phyloP scores from a whole-genome alignment of 2,888 invertebrate species.

The Lithophane socia region DNA sequence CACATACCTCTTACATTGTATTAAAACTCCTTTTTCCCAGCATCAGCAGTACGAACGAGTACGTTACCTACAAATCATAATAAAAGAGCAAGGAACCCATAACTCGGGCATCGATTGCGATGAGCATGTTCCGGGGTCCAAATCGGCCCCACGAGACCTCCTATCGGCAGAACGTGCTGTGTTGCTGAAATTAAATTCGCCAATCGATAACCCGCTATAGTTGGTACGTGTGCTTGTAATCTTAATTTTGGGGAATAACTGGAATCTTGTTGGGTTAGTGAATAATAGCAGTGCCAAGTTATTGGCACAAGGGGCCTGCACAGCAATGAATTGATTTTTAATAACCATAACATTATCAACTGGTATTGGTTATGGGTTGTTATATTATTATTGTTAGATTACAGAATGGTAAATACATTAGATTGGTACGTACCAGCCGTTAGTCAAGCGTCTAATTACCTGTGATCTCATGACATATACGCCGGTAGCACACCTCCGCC shows the following conservation, averaged over 20 bases:
- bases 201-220: slow-evolving; percentile 71
- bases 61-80: slow-evolving; percentile 65
- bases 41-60: slow-evolving; percentile 39
- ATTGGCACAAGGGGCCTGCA: too few species aligned
- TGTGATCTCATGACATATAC: too few species aligned
- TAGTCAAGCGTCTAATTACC: too few species aligned
- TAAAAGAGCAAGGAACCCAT: slow-evolving; percentile 62
- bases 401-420: background rate
- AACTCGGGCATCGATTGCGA: slow-evolving; percentile 67
- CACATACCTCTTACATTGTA: slow-evolving; percentile 9
- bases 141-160: slow-evolving; percentile 73
- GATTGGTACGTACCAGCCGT: too few species aligned
- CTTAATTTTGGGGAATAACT: slow-evolving; percentile 29
- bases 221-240: slow-evolving; percentile 35
- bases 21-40: slow-evolving; percentile 29
- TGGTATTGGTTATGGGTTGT: too few species aligned
- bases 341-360: background rate
- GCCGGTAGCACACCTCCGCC: too few species aligned
- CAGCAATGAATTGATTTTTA: too few species aligned
- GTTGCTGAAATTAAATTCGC: slow-evolving; percentile 78
- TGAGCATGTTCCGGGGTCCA: slow-evolving; percentile 69
- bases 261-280: too few species aligned
- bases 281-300: background rate
- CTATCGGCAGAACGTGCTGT: slow-evolving; percentile 70
- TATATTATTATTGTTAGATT: too few species aligned